Base-by-base conservation (phyloP, 2,888 invertebrate species). In the Metalampra italica region DNA sequence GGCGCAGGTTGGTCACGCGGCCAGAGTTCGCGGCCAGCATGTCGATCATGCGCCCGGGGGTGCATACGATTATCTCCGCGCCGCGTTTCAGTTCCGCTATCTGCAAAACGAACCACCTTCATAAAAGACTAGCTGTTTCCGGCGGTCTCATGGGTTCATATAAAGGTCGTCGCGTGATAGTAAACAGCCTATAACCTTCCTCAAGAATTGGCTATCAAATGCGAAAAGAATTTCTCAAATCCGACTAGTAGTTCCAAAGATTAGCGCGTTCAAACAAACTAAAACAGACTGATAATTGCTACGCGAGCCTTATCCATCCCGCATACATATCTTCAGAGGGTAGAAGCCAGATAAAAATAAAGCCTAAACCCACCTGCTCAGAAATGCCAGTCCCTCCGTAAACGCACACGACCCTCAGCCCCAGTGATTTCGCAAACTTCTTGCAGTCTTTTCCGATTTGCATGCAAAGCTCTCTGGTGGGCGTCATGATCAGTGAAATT, bases 41-140 rank as follows among this genome's bases (percentile, higher is more conserved):
- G 83, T 99, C 99, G 54, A 99, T 99, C 99, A 99, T 99, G 43
- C 99, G 92, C 0, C 99, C 99, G 0, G 99, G 99, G 0, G 99
- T 99, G 71, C 99, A 99, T 0, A 99, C 99, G 61, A 99, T 97
- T 60, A 99, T 97, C 83, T 99, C 98, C 0, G 98, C 97, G 3
- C 98, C 99, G 38, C 98, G 92, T 77, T 98, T 99, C 54, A 99
- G 75, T 76, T 98, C 98, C 0, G 98, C 98, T 63, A 98, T 98
- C 90, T 90, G 53, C 4, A 55, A 63, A 22, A 22, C 32, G 15
- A n/a, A 43, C 43, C n/a, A n/a, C n/a, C n/a, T n/a, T n/a, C n/a
- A n/a, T n/a, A n/a, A n/a, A n/a, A n/a, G n/a, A n/a, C n/a, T n/a
- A n/a, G n/a, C n/a, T n/a, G n/a, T n/a, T n/a, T n/a, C n/a, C n/a